Base-by-base conservation (phyloP, 2,888 invertebrate species). In the Drosophila phalerata region DNA sequence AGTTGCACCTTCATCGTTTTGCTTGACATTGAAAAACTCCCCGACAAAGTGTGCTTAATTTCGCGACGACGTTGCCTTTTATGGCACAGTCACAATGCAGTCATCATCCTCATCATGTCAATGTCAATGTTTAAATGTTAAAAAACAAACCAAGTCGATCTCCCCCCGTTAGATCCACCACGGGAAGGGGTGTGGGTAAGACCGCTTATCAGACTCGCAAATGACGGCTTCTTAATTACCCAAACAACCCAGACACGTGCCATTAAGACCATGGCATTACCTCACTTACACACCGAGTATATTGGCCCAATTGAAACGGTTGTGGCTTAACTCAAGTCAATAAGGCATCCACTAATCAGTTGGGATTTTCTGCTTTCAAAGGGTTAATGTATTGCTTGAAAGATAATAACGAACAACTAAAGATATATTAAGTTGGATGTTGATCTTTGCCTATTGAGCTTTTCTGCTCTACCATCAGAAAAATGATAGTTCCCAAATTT, bases 151-250 rank as follows among this genome's bases (percentile, higher is more conserved):
- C 40, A 19, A 45, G 19, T 32, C 32, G 0, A 42, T 5, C 40
- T 13, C 6, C 15, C 30, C 38, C 28, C 30, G 13, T 8, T 9
- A 30, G 13, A 30, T 30, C 15, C 1, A 10, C 28, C 32, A 22
- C 17, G 45, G 10, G 1, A 3, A 3, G 28, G 34, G 45, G 6
- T 9, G 17, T 6, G 38, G 13, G 15, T 11, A n/a, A 19, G 11
- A 28, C 1, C 17, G 30, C 72, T 76, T 76, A 78, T 76, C 76
- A 15, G 17, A 5, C 32, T n/a, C 11, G 57, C 37, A 69, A 74
- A 52, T 78, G 69, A 76, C 69, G 32, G 22, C 53, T 10, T 42
- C 73, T 62, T 74, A 74, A 74, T 74, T 66, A 77, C 74, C 53
- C 22, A 49, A 48, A 19, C 34, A 28, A 45, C 19, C n/a, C n/a